Base-by-base conservation (phyloP, 2,797 vertebrate species). In the Delichon dasypus region DNA sequence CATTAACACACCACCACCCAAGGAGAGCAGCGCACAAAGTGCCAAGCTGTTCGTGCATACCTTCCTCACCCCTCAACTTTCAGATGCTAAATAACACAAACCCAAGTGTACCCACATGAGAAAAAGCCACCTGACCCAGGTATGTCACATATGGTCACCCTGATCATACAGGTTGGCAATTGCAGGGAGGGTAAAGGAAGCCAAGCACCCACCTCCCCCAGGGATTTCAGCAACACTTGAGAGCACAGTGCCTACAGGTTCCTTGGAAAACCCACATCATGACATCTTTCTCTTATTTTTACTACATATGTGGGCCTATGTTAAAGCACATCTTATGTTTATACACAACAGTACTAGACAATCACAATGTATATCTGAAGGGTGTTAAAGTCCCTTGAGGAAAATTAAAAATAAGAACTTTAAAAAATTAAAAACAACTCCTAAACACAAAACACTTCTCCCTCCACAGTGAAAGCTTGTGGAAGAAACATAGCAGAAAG, bases 401-500 rank as follows among this genome's bases (percentile, higher is more conserved):
- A 88, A 88, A 84, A 74, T 1, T 9, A 10, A 53, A 88, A 42
- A 7, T 7, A 6, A 60, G 61, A 51, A 44, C 12, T 51, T 22
- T 1, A 2, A 29, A 36, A 26, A 38, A 58, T 29, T 9, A 17
- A 23, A 55, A 36, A 8, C 11, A 45, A 4, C 10, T 5, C 1
- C 9, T 14, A 11, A 57, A n/a, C 5, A 62, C 15, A 75, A 70
- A 81, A 2, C 13, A 36, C 5, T 55, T 68, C 15, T 19, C n/a
- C 12, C 16, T 68, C 38, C 34, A 47, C 44, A 58, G 29, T 5
- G 16, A 91, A 84, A 72, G n/a, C 2, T 26, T 0, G 36, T 0
- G 0, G 32, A 76, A 65, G 13, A 76, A 67, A 74, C 0, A 0
- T 8, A 25, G 2, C 3, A 71, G n/a, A 9, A 87, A 77, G 32